Evolutionary conservation across 2,888 invertebrate genomes (phyloP).

Genomic region (Mythimna loreyi): DNA sequence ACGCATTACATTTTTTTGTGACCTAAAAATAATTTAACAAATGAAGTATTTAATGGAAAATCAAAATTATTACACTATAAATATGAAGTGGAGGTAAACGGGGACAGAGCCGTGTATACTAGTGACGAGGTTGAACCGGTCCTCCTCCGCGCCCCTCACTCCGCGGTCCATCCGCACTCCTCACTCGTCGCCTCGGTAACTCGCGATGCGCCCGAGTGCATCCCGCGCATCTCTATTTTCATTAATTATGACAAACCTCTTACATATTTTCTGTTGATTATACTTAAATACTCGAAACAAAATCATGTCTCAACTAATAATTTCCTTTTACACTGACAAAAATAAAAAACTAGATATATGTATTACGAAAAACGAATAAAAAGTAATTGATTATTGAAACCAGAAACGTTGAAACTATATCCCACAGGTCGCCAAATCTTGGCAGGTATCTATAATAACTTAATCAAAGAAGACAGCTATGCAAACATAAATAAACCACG

Average conservation of each 20-base stretch:
- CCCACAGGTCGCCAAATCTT: not conserved
- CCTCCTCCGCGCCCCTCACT: slow-evolving; percentile 57
- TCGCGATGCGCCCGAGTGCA: slow-evolving; percentile 78
- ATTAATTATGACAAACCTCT: slow-evolving; percentile 69
- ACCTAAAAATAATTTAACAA: slow-evolving; percentile 17
- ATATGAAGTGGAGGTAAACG: slow-evolving; percentile 79
- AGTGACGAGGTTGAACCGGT: slow-evolving; percentile 81
- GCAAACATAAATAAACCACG: slow-evolving; percentile 34
- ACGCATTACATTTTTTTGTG: not conserved
- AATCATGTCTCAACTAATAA: not conserved
- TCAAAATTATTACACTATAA: slow-evolving; percentile 65
- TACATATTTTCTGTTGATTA: slow-evolving; percentile 35
- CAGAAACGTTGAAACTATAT: not conserved
- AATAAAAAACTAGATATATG: too few relatives aligned
- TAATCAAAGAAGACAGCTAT: slow-evolving; percentile 41
- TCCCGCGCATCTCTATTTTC: slow-evolving; percentile 76
- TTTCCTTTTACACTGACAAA: not conserved
- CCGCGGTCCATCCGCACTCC: slow-evolving; percentile 59
- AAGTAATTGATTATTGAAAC: not conserved
- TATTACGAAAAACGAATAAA: too few relatives aligned
- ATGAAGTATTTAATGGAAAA: slow-evolving; percentile 56
- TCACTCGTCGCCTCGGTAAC: slow-evolving; percentile 57
- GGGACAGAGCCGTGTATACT: slow-evolving; percentile 78
- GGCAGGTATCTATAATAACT: slow-evolving; percentile 13
- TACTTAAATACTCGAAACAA: not conserved